phyloP scores from a whole-genome alignment of 2,797 vertebrate species.

The Trachops cirrhosus region DNA sequence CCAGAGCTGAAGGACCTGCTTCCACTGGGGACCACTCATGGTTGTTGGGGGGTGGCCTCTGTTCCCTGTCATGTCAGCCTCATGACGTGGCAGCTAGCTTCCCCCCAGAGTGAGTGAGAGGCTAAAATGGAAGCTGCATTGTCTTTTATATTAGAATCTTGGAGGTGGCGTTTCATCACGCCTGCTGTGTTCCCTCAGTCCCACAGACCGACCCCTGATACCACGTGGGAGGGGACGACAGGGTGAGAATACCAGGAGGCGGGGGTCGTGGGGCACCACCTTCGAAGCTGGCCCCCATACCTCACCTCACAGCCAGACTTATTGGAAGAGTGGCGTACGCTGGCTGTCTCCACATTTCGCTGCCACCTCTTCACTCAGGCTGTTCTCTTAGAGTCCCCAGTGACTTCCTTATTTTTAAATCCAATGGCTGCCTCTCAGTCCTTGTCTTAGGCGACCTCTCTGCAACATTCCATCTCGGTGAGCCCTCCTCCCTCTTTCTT shows the following conservation, averaged over 20 bases:
- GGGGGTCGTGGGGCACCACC: rapidly evolving
- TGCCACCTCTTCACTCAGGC: not conserved
- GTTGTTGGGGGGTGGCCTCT: not conserved
- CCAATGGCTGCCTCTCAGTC: not conserved
- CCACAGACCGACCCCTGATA: not conserved
- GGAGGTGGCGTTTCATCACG: not conserved
- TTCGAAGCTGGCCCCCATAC: not conserved
- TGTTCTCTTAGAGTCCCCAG: not conserved
- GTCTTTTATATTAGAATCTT: not conserved
- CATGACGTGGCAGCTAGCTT: not conserved
- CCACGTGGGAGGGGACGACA: not conserved
- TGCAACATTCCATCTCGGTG: not conserved
- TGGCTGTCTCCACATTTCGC: no score
- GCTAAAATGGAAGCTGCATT: not conserved
- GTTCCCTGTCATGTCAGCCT: not conserved
- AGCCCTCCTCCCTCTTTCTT: not conserved
- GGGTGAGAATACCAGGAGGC: not conserved
- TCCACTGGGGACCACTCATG: not conserved
- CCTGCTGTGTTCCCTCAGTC: not conserved
- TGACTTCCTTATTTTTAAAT: not conserved
- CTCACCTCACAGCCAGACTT: not conserved
- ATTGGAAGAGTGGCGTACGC: not conserved
- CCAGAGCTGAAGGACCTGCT: not conserved
- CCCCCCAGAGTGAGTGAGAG: not conserved
- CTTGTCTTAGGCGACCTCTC: not conserved